phyloP scores from a whole-genome alignment of 2,888 invertebrate genomes.

The Ichneumoninae sp. region DNA sequence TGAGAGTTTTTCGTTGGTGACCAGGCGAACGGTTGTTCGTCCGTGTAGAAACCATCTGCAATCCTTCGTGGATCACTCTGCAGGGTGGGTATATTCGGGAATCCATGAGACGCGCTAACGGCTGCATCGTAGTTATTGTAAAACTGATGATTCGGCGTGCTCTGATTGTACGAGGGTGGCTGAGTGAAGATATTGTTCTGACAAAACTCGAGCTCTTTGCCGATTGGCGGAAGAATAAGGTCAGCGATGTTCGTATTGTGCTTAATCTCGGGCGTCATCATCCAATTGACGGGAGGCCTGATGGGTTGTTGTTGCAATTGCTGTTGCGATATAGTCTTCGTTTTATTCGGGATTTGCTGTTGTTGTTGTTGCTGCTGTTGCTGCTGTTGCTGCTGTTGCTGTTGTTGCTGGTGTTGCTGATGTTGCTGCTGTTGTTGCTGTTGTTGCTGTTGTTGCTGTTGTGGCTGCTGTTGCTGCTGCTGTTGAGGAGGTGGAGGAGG shows the following conservation, averaged over 20 bases:
- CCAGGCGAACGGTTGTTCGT: slow-evolving; percentile 86
- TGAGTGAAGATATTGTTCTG: slow-evolving; percentile 83
- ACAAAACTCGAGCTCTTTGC: slow-evolving; percentile 83
- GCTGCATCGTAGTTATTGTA: slow-evolving; percentile 82
- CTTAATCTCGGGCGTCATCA: slow-evolving; percentile 86
- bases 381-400: slow-evolving; percentile 69
- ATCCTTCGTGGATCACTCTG: slow-evolving; percentile 79
- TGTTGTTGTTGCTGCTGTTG: slow-evolving; percentile 50
- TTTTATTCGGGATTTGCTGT: slow-evolving; percentile 58
- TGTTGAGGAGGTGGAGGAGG: slow-evolving; percentile 51
- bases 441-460: slow-evolving; percentile 70
- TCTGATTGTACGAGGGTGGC: slow-evolving; percentile 80
- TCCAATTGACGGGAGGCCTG: slow-evolving; percentile 87
- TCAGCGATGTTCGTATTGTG: slow-evolving; percentile 83
- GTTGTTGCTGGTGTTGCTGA: slow-evolving; percentile 56
- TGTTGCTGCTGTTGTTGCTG: slow-evolving; percentile 48
- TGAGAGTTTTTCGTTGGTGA: slow-evolving; percentile 85
- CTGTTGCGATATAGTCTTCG: slow-evolving; percentile 78
- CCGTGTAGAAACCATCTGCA: slow-evolving; percentile 78
- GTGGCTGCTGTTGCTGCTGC: slow-evolving; percentile 47
- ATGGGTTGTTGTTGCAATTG: slow-evolving; percentile 78
- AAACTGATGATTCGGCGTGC: slow-evolving; percentile 80
- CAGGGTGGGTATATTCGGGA: slow-evolving; percentile 79
- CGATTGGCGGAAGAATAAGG: slow-evolving; percentile 84
- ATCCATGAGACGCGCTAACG: slow-evolving; percentile 75